phyloP scores from a whole-genome alignment of 30 jellyfish, hydroid and myxozoan species.

The Nemopilema nomurai region DNA sequence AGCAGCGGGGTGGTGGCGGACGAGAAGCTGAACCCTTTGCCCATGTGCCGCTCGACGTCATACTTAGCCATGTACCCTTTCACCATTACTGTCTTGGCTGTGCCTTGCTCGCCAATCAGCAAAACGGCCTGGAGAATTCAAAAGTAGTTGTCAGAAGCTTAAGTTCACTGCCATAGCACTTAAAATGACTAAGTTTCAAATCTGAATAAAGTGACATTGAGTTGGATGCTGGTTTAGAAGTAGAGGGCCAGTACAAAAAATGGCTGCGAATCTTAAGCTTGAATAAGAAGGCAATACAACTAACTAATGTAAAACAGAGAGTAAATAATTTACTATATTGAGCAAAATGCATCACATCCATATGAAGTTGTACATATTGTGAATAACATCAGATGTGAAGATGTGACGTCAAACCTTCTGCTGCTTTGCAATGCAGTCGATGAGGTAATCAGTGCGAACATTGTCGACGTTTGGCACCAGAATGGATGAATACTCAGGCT shows the following conservation, averaged over 20 bases:
- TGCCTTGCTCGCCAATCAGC: conserved; percentile 96
- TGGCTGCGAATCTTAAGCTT: too few relatives aligned
- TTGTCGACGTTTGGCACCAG: conserved; percentile 95
- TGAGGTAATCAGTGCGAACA: conserved; percentile 89
- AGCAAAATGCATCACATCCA: too few relatives aligned
- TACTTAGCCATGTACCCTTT: conserved; percentile 84
- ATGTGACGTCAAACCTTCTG: conserved; percentile 57
- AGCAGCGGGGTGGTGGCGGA: conserved; percentile 91
- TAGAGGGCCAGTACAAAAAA: too few relatives aligned
- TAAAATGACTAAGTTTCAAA: background rate
- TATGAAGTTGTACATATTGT: too few relatives aligned
- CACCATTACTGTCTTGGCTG: conserved; percentile 95
- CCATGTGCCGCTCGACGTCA: conserved; percentile 87
- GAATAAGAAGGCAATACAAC: too few relatives aligned
- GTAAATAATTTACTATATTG: too few relatives aligned
- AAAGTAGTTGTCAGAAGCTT: too few relatives aligned
- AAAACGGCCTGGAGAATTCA: conserved; percentile 74
- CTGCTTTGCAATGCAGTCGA: conserved; percentile 88
- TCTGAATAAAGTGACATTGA: too few relatives aligned
- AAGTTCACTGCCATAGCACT: background rate
- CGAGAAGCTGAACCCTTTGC: conserved; percentile 90
- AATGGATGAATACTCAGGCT: conserved; percentile 90
- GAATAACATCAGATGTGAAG: too few relatives aligned
- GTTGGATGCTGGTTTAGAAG: too few relatives aligned
- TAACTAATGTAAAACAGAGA: too few relatives aligned